These are phyloP conservation scores for Harpagoxenus sublaevis DNA, from an alignment of 2,888 invertebrate genomes.

Conservation along the genomic window DNA sequence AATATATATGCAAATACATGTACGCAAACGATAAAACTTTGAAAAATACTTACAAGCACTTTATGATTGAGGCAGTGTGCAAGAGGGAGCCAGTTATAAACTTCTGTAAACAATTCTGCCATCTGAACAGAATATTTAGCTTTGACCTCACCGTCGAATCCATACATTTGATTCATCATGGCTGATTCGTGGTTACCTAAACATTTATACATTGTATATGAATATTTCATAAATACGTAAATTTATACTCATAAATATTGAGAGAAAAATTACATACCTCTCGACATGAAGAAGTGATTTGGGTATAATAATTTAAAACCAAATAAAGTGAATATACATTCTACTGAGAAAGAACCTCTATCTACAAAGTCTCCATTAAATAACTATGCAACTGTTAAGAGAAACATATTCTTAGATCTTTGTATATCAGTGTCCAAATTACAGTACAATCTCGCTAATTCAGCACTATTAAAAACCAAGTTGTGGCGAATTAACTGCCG, in stretches of 20 bases:
- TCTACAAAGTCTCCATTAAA: conserved; percentile 99
- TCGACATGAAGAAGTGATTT: conserved; percentile 98
- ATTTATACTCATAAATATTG: background rate
- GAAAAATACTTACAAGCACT: conserved; percentile 89
- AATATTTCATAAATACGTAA: background rate
- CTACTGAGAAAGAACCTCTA: conserved; percentile 99
- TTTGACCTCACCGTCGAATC: conserved; percentile 99
- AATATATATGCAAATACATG: background rate
- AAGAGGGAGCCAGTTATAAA: conserved; percentile 98
- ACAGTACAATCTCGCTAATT: too few relatives aligned
- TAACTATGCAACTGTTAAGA: conserved; percentile 87
- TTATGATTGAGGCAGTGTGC: conserved; percentile 97
- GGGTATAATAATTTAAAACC: conserved; percentile 98
- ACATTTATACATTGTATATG: background rate
- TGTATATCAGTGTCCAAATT: background rate
- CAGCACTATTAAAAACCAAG: too few relatives aligned
- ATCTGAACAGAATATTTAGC: conserved; percentile 97
- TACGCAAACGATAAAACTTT: conserved; percentile 30
- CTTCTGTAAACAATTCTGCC: conserved; percentile 99
- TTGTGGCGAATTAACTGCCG: too few relatives aligned
- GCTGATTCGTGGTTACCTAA: conserved; percentile 99
- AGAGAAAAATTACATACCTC: conserved; percentile 90
- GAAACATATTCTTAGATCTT: conserved; percentile 41
- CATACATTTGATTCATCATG: conserved; percentile 99
- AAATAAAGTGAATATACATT: conserved; percentile 99